These are phyloP conservation scores for Notechis scutatus DNA, from an alignment of 2,113 vertebrate species.

Conservation along the genomic window DNA sequence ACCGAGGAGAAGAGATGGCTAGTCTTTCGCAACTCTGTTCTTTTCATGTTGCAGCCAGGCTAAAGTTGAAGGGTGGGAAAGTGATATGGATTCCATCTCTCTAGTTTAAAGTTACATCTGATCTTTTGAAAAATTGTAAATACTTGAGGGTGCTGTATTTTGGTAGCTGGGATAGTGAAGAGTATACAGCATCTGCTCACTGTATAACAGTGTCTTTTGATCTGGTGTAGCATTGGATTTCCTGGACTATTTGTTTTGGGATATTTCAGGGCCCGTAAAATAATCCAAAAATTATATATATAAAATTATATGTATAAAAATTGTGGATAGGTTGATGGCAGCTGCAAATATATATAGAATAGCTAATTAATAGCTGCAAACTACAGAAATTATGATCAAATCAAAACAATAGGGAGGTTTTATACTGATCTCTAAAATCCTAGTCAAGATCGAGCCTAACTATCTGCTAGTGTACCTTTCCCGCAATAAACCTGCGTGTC, in stretches of 20 bases:
- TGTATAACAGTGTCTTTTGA: neutral
- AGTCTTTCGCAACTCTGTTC: neutral
- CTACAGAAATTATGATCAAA: neutral
- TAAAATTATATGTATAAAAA: neutral
- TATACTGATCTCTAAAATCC: neutral
- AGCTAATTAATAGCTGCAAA: neutral
- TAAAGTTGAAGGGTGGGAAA: neutral
- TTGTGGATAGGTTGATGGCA: neutral
- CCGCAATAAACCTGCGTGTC: neutral
- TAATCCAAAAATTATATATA: neutral
- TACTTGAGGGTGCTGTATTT: neutral
- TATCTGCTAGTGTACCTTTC: neutral
- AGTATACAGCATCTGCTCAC: neutral
- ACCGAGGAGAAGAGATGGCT: neutral
- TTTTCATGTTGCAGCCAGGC: neutral
- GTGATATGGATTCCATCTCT: neutral
- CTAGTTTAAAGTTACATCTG: neutral
- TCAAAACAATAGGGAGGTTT: neutral
- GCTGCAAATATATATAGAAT: neutral
- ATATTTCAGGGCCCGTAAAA: neutral
- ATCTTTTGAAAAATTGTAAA: neutral
- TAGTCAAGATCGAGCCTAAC: neutral
- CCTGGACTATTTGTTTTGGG: neutral
- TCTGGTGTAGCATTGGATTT: neutral
- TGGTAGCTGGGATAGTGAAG: neutral